A percentile compares a stretch with the other conserved stretches of the same genome.
Conservation (phyloP, 2,888 invertebrate genomes). For the Nasonia oneida region DNA sequence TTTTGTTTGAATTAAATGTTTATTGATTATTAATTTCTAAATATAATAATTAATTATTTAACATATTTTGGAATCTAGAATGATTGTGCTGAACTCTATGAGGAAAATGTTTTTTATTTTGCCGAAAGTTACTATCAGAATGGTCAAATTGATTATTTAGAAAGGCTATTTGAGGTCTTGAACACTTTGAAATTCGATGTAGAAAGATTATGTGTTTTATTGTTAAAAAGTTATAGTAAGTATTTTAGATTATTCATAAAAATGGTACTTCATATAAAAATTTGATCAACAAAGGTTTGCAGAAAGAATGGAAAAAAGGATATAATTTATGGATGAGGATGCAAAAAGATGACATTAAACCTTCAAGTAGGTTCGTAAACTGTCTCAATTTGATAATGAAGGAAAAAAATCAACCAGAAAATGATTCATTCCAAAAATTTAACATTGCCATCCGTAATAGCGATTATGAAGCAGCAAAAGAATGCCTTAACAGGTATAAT, state of each 20-base stretch:
- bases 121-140: slow-evolving; percentile 21
- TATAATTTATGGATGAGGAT: slow-evolving; percentile 44
- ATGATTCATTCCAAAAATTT: slow-evolving; percentile 15
- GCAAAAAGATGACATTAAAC: slow-evolving; percentile 14
- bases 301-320: slow-evolving; percentile 28
- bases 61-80: not conserved
- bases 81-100: not conserved
- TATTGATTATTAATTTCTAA: slow-evolving; percentile 7
- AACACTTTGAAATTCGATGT: slow-evolving; percentile 38
- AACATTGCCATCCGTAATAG: not conserved
- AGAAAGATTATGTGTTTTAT: slow-evolving; percentile 23
- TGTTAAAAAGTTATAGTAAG: slow-evolving; percentile 46
- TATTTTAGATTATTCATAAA: not conserved
- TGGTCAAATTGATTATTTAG: slow-evolving; percentile 9
- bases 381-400: slow-evolving; percentile 25
- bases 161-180: slow-evolving; percentile 36
- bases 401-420: not conserved
- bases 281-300: slow-evolving; percentile 10
- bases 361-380: slow-evolving; percentile 4
- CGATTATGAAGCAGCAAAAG: not conserved
- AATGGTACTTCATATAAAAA: not conserved
- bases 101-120: not conserved
- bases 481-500: slow-evolving; percentile 5
- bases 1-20: not conserved
- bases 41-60: not conserved